A percentile compares a stretch with the other conserved stretches of the same genome.
phyloP scores from a whole-genome alignment of 1,140 invertebrate species.

The Reticulitermes speratus region DNA sequence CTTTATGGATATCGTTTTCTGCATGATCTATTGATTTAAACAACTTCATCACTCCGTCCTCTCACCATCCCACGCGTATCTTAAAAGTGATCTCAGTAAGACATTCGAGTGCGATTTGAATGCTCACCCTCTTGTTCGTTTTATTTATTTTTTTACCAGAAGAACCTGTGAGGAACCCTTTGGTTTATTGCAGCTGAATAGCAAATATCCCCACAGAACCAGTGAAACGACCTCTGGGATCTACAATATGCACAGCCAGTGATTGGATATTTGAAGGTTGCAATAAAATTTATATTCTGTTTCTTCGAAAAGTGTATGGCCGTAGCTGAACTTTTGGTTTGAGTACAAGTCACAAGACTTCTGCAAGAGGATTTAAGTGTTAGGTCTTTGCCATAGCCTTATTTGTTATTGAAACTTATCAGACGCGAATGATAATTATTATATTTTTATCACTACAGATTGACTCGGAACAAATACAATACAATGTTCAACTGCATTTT shows the following conservation, averaged over 20 bases:
- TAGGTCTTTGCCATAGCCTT: too few species aligned
- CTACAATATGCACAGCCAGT: not conserved
- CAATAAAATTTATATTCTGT: not conserved
- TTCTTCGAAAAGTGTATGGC: not conserved
- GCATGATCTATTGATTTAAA: not conserved
- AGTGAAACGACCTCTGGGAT: not conserved
- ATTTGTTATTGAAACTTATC: too few species aligned
- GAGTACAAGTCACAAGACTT: too few species aligned
- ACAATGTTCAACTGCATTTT: too few species aligned
- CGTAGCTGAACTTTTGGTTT: not conserved
- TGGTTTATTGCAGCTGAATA: slow-evolving; percentile 5
- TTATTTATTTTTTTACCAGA: too few species aligned
- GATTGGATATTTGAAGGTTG: not conserved
- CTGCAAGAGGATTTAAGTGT: too few species aligned
- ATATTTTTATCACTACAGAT: too few species aligned
- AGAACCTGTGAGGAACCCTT: too few species aligned
- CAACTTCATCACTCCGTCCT: not conserved
- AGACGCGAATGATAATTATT: too few species aligned
- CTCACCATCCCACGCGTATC: not conserved
- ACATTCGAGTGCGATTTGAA: not conserved
- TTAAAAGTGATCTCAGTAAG: not conserved
- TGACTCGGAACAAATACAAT: too few species aligned
- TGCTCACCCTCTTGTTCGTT: not conserved
- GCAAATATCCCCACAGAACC: not conserved
- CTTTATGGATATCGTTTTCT: not conserved